phyloP scores from a whole-genome alignment of 2,113 vertebrate species.

The Phainopepla nitens region DNA sequence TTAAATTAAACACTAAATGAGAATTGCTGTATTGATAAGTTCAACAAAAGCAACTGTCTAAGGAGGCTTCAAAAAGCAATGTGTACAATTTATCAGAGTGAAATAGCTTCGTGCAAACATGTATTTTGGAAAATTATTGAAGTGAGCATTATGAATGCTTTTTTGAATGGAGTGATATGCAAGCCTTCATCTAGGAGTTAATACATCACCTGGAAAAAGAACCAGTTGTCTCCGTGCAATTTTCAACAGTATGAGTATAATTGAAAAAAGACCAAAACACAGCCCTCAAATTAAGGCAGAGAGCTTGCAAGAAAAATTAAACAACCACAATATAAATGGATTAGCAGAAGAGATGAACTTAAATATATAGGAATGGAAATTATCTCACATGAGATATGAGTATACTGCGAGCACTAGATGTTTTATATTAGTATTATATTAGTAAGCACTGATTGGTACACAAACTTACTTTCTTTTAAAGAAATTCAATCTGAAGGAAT shows the following conservation, averaged over 20 bases:
- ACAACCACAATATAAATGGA: constrained; percentile 34
- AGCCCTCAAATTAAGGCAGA: constrained; percentile 64
- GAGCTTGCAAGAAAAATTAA: constrained; percentile 52
- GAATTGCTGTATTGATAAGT: constrained; percentile 45
- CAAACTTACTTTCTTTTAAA: not conserved
- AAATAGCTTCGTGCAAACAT: constrained; percentile 51
- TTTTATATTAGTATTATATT: not conserved
- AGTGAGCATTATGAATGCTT: constrained; percentile 49
- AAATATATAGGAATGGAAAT: constrained; percentile 23
- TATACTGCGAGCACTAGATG: too few species aligned
- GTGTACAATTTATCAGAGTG: constrained; percentile 27
- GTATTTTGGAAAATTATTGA: constrained; percentile 52
- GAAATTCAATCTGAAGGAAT: not conserved
- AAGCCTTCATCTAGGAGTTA: constrained; percentile 42
- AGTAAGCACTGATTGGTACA: not conserved
- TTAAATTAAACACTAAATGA: constrained; percentile 46
- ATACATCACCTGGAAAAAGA: constrained; percentile 50
- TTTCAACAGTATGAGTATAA: constrained; percentile 17
- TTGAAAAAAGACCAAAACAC: constrained; percentile 61
- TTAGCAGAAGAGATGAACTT: constrained; percentile 25
- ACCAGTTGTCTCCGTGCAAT: not conserved
- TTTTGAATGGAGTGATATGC: constrained; percentile 40
- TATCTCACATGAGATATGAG: not conserved
- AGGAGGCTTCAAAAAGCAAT: constrained; percentile 38
- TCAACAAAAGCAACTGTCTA: constrained; percentile 41